Evolutionary conservation across 2,888 invertebrate genomes (phyloP), one percentile per base, ranked within the genome.

Genomic region (Netelia virgata): DNA sequence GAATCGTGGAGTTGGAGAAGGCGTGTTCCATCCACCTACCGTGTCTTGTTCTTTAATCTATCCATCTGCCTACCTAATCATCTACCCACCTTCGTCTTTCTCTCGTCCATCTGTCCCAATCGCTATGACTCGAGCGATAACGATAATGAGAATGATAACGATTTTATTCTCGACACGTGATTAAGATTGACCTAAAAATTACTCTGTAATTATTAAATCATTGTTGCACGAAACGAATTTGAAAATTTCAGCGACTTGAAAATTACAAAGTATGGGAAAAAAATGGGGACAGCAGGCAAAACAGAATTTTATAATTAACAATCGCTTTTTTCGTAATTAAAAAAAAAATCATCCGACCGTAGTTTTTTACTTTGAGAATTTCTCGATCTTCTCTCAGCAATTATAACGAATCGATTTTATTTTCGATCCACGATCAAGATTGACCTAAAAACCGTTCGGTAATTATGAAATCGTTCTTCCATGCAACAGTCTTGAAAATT

Each of bases 91-190:
- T 66, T 70, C 66, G 80, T 84, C 82, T 79, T 69, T 68, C 81
- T 6, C 59, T 14, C 79, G 78, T 61, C 78, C 50, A 36, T 64
- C 36, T n/a, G 23, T 63, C 64, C 43, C 69, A 28, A 28, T 72
- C 28, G n/a, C 23, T 50, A 50, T 28, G 8, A 70, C 53, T 10
- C 20, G 10, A 43, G 63, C 73, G 87, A 87, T 88, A 88, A 89
- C 85, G 88, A 47, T 14, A 14, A 47, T 47, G 14, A 47, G 10
- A 14, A 47, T 47, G 14, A 47, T 47, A 47, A 47, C 3, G 14
- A 47, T n/a, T n/a, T n/a, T n/a, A n/a, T n/a, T n/a, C n/a, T n/a
- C n/a, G n/a, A n/a, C n/a, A n/a, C n/a, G n/a, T n/a, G n/a, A n/a
- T 36, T 36, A 36, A 36, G 8, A 6, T 6, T 6, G 36, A 8